Base-by-base conservation (phyloP, 2,113 vertebrate genomes). In the Sterrhoptilus dennistouni region DNA sequence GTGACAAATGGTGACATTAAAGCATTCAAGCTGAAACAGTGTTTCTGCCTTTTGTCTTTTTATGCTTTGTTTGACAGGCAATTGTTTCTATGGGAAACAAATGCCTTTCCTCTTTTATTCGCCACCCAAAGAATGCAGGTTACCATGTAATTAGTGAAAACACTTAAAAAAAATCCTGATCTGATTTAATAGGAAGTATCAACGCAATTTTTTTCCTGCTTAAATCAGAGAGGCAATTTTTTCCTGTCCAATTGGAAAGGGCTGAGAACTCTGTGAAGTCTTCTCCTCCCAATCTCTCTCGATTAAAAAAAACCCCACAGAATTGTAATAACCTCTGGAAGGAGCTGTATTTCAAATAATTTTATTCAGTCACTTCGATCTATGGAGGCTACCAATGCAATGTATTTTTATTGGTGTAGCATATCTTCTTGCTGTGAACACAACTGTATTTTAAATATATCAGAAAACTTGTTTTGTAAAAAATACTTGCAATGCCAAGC, bases 21-120 rank as follows among this genome's bases (percentile, higher is more conserved):
- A 82, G 94, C 93, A 93, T 94, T 98, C 80, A 64, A 78, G 95
- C 97, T 87, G 94, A 98, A 97, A 93, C 52, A 82, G 27, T 83
- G 86, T 83, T 83, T 84, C 91, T 95, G 85, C 91, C 97, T 96
- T 97, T 93, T 95, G 82, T 94, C 93, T 90, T 96, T 96, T 95
- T 95, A 86, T 96, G 90, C 81, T 96, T 87, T 91, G 91, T 95
- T 96, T 91, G 93, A 89, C 92, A 96, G 93, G 64, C 93, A 89
- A 9, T 93, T 96, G 81, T 97, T 97, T 97, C 84, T 90, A 31
- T 75, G 87, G 83, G 81, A 89, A 93, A 87, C 86, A 75, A 60
- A 71, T 3, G 66, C 89, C 74, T 93, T 90, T 75, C 54, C 27
- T 84, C 85, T 89, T 69, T 63, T 74, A 17, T 94, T 96, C 18